Evolutionary conservation across 2,113 vertebrate genomes (phyloP).

Genomic region (Struthio camelus): DNA sequence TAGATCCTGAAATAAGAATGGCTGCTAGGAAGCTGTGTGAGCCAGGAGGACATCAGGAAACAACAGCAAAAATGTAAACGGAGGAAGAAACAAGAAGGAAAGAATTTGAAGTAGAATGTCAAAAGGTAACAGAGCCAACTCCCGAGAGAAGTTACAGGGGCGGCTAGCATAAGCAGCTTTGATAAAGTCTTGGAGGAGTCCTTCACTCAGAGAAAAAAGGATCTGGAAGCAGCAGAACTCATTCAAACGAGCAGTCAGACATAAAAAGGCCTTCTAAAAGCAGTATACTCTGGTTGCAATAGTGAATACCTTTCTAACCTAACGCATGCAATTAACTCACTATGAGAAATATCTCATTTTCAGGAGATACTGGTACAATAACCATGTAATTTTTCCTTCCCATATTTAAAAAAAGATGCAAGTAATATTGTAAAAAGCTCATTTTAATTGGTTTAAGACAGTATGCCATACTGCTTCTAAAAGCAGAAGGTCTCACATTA

Average conservation of each 20-base stretch:
- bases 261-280: background rate
- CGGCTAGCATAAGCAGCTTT: background rate
- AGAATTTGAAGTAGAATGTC: background rate
- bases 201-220: background rate
- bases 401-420: background rate
- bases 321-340: background rate
- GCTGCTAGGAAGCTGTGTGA: background rate
- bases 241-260: slow-evolving; percentile 4
- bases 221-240: background rate
- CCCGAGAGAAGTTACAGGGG: background rate
- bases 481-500: slow-evolving; percentile 45
- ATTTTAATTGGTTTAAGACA: slow-evolving; percentile 42
- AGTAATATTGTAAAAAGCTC: slow-evolving; percentile 8
- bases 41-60: background rate
- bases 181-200: background rate
- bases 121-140: background rate
- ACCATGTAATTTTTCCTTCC: background rate
- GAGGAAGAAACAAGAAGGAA: background rate
- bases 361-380: background rate
- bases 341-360: background rate
- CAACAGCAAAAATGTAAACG: background rate
- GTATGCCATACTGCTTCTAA: slow-evolving; percentile 31
- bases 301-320: background rate
- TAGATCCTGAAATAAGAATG: background rate
- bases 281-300: background rate